These are phyloP conservation scores for Onychostruthus taczanowskii DNA, from an alignment of 2,113 vertebrate genomes.

Conservation along the genomic window DNA sequence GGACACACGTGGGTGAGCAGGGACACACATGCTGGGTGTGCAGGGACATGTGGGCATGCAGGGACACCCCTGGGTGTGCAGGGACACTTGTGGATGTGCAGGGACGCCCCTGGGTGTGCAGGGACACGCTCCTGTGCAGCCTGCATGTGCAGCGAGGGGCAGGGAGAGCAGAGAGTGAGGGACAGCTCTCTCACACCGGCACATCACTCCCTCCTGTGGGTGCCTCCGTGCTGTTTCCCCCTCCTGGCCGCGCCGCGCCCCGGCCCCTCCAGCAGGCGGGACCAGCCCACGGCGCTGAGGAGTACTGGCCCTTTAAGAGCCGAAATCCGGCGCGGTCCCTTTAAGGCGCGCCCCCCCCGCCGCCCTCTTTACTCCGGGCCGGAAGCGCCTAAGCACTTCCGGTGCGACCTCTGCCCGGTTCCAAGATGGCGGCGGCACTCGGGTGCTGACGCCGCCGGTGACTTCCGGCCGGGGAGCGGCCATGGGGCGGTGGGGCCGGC, in stretches of 20 bases:
- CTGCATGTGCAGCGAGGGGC: fast-evolving
- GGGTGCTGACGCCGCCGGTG: background rate
- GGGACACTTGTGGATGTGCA: too few species aligned
- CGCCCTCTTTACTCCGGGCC: background rate
- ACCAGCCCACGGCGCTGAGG: fast-evolving
- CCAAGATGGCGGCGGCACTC: background rate
- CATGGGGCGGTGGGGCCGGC: background rate
- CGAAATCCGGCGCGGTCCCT: background rate
- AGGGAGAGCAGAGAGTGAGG: fast-evolving
- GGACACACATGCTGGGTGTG: too few species aligned
- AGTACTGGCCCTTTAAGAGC: background rate
- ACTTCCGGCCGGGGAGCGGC: slow-evolving; percentile 55
- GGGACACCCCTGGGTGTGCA: too few species aligned
- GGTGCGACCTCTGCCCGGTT: background rate
- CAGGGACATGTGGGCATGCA: too few species aligned
- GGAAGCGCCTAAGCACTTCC: fast-evolving
- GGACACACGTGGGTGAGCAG: too few species aligned
- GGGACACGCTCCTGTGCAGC: background rate
- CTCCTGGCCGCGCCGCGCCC: background rate
- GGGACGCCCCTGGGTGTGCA: too few species aligned
- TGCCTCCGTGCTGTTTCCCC: background rate
- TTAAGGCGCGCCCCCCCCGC: background rate
- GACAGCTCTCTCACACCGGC: background rate
- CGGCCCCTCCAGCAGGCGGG: too few species aligned
- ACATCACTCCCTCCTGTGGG: background rate